These are phyloP conservation scores for Semibalanus balanoides DNA, from an alignment of 1,140 invertebrate species.

Conservation along the genomic window DNA sequence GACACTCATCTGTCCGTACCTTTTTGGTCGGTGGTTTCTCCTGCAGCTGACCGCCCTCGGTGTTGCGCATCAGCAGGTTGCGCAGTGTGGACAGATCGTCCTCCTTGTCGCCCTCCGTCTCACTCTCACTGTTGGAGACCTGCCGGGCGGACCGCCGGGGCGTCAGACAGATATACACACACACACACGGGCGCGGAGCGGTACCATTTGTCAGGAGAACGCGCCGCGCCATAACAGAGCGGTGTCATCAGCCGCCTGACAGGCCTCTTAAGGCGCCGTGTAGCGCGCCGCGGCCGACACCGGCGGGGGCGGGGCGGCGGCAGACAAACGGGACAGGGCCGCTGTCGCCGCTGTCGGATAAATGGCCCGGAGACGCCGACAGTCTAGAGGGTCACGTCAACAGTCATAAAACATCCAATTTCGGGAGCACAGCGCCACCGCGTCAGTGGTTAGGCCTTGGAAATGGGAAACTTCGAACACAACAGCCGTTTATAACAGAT, in stretches of 20 bases:
- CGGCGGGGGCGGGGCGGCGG: no score
- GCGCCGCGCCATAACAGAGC: not conserved
- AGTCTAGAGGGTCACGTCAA: not conserved
- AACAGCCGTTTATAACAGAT: no score
- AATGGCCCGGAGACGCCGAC: not conserved
- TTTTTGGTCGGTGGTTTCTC: not conserved
- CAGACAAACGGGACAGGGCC: no score
- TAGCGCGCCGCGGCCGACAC: not conserved
- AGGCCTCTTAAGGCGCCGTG: not conserved
- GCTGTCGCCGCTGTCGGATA: not conserved
- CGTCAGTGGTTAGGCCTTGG: no score
- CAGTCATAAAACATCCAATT: not conserved
- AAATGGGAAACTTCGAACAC: no score
- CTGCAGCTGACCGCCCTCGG: not conserved
- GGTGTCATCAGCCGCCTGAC: not conserved
- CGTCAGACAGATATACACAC: not conserved
- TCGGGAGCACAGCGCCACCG: not conserved
- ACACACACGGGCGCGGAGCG: no score
- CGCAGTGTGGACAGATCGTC: conserved; percentile 53
- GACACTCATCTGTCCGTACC: no score
- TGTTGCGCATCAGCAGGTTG: conserved; percentile 52
- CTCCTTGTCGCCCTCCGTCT: conserved; percentile 45
- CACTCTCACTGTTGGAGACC: conserved; percentile 25
- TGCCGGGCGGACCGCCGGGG: not conserved
- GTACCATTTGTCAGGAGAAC: not conserved